phyloP scores from a whole-genome alignment of 1,140 invertebrate species.

The Drosophila lini region DNA sequence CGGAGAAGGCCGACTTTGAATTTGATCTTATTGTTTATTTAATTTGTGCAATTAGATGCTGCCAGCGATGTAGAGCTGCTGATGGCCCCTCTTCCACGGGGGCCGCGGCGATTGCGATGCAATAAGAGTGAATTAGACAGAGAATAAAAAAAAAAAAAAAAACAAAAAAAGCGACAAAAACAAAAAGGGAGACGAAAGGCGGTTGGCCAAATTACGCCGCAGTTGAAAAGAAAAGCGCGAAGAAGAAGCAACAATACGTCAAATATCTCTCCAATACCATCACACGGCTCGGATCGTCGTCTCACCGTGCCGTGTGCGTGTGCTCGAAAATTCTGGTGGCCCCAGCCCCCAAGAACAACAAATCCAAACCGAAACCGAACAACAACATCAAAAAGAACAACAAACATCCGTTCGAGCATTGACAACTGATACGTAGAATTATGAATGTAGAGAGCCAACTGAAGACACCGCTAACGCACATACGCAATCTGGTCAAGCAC shows the following conservation, averaged over 20 bases:
- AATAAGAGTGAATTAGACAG: constrained; percentile 43
- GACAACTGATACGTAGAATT: constrained; percentile 88
- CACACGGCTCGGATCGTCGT: constrained; percentile 13
- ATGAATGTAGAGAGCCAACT: constrained; percentile 98
- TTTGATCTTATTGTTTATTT: constrained; percentile 42
- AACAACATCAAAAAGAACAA: constrained; percentile 32
- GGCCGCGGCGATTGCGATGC: constrained; percentile 65
- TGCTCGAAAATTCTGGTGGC: constrained; percentile 48
- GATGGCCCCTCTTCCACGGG: constrained; percentile 63
- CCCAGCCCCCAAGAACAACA: constrained; percentile 39
- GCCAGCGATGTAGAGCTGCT: constrained; percentile 68
- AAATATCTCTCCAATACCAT: constrained; percentile 42
- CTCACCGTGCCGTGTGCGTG: constrained; percentile 16
- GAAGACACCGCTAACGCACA: constrained; percentile 98
- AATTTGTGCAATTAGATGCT: constrained; percentile 65
- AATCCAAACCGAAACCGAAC: constrained; percentile 32
- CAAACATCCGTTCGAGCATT: constrained; percentile 39
- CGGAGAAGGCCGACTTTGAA: constrained; percentile 15
- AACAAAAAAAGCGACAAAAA: constrained; percentile 24
- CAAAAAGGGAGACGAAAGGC: constrained; percentile 19
- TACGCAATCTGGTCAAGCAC: constrained; percentile 97
- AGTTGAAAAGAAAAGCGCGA: constrained; percentile 57
- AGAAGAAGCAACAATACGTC: constrained; percentile 48
- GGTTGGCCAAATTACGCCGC: constrained; percentile 52
- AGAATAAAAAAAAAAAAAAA: constrained; percentile 27